Base-by-base conservation (phyloP, 2,888 invertebrate genomes). In the Caenorhabditis sinica region DNA sequence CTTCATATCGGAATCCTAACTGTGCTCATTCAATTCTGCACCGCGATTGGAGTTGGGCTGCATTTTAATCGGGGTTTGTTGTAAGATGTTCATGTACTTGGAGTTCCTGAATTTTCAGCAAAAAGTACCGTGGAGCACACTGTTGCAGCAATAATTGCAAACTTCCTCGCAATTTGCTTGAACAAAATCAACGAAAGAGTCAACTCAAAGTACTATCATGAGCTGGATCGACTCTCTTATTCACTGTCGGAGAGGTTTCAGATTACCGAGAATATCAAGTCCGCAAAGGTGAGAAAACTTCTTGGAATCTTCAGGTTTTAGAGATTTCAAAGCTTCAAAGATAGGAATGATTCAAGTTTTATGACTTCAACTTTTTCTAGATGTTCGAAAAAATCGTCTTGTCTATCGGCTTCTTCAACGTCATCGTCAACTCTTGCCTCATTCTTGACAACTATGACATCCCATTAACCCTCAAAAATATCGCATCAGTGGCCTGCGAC, bases 311-410 rank as follows among this genome's bases (percentile, higher is more conserved):
- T 9, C 6, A 53, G 9, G 6, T 56, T 56, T 25, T 1, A 82
- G 23, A 51, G 72, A 23, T 82, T 72, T 30, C 82, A 82, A 25
- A 75, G 75, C 2, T 65, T 71, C 0, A 75, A 82, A 11, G 76
- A 82, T 63, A 75, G n/a, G n/a, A n/a, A n/a, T n/a, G n/a, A n/a
- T n/a, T n/a, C n/a, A n/a, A n/a, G n/a, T n/a, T n/a, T n/a, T n/a
- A n/a, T n/a, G n/a, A n/a, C n/a, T n/a, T 82, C 28, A 71, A 65
- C 11, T 58, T 17, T 11, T 45, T 69, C 33, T 36, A 79, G 73
- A 82, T 76, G 66, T 82, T 82, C 65, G 58, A 82, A 60, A 72
- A 66, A 23, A 82, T 82, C 11, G 82, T 82, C 3, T 82, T 56
- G 56, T 76, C 75, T 2, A 82, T 82, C 20, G 65, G 82, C 4